A percentile compares a stretch with the other conserved stretches of the same genome.
phyloP scores from a whole-genome alignment of 2,888 invertebrate genomes.

The Chrysomela aeneicollis region DNA sequence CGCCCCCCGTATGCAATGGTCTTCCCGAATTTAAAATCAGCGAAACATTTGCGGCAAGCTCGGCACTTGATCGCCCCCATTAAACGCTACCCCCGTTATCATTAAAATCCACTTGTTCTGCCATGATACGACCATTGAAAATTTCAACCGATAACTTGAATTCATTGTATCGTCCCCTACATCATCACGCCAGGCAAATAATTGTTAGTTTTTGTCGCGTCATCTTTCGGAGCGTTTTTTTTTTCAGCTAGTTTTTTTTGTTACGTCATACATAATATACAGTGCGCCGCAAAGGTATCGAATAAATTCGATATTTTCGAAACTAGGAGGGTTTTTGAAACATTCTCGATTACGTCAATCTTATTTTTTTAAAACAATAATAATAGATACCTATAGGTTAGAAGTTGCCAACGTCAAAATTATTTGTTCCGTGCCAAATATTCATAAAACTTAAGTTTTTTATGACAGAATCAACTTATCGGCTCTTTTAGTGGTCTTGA shows the following conservation, averaged over 20 bases:
- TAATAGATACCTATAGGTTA: too few relatives aligned
- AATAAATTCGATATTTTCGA: too few relatives aligned
- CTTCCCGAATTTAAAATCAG: slow-evolving; percentile 16
- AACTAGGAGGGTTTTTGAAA: too few relatives aligned
- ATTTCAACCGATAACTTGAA: slow-evolving; percentile 42
- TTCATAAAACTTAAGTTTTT: too few relatives aligned
- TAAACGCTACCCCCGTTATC: slow-evolving; percentile 43
- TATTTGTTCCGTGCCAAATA: too few relatives aligned
- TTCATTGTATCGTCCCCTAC: slow-evolving; percentile 29
- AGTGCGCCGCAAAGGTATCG: too few relatives aligned
- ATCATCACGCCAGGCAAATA: slow-evolving; percentile 17
- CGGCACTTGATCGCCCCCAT: slow-evolving; percentile 18
- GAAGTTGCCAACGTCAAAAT: too few relatives aligned
- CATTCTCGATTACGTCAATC: too few relatives aligned
- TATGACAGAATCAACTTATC: too few relatives aligned
- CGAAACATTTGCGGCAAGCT: slow-evolving; percentile 7
- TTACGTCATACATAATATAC: too few relatives aligned
- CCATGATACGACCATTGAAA: slow-evolving; percentile 48
- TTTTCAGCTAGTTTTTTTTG: not conserved
- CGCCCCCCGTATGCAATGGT: slow-evolving; percentile 13
- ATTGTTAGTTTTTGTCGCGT: slow-evolving; percentile 25
- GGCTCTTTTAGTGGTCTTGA: too few relatives aligned
- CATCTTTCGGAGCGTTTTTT: slow-evolving; percentile 8
- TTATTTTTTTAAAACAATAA: too few relatives aligned
- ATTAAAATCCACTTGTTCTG: slow-evolving; percentile 55